A percentile compares a stretch with the other conserved stretches of the same genome.
Conservation (phyloP, 2,888 invertebrate genomes). For the Aelia acuminata region DNA sequence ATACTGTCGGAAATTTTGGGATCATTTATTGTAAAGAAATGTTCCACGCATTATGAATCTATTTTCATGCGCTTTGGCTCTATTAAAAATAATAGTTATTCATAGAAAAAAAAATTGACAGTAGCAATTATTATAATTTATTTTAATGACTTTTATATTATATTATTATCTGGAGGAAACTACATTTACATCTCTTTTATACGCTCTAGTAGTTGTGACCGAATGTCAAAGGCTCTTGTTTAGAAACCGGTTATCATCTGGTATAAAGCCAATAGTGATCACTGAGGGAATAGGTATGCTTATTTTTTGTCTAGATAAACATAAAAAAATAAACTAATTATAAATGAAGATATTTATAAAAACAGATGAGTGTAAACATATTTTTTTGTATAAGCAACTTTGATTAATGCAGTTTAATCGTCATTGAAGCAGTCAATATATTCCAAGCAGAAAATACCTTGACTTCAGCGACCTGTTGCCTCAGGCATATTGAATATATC, state of each 20-base stretch:
- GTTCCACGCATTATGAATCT: too few relatives aligned
- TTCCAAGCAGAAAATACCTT: background rate
- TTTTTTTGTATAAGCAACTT: background rate
- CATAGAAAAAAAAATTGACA: too few relatives aligned
- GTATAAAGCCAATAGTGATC: background rate
- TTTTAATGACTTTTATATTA: background rate
- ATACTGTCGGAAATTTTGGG: too few relatives aligned
- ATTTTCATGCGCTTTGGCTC: too few relatives aligned
- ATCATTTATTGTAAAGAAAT: too few relatives aligned
- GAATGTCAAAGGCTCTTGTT: too few relatives aligned
- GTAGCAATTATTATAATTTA: too few relatives aligned
- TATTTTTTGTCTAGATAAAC: background rate
- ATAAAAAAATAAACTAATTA: background rate
- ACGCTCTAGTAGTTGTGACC: too few relatives aligned
- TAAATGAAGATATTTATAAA: background rate
- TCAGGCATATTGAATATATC: background rate
- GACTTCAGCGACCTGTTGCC: background rate
- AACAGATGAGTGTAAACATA: background rate
- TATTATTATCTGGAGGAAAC: background rate
- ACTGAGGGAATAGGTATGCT: background rate
- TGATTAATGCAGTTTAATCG: background rate
- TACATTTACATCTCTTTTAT: background rate
- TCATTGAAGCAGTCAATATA: background rate
- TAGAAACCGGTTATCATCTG: background rate
- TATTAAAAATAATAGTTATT: too few relatives aligned